phyloP scores from a whole-genome alignment of 2,888 invertebrate species.

The Aleiodes testaceus region DNA sequence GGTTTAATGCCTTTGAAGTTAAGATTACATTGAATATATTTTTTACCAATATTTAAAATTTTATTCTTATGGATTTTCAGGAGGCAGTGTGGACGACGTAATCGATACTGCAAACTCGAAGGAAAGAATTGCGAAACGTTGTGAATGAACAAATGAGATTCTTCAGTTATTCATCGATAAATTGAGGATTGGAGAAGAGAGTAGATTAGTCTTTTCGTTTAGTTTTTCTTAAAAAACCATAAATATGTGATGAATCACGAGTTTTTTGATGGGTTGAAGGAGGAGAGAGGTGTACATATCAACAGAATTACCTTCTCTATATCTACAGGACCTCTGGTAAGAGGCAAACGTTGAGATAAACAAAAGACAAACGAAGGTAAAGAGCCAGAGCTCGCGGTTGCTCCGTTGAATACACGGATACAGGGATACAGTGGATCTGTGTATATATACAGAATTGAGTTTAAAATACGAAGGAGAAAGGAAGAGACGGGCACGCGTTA shows the following conservation, averaged over 20 bases:
- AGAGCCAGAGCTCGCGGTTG: conserved; percentile 6
- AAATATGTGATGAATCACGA: conserved; percentile 18
- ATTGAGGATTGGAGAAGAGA: background rate
- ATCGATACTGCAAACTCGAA: conserved; percentile 43
- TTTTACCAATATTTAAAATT: no score
- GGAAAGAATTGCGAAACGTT: conserved; percentile 26
- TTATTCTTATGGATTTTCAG: conserved; percentile 43
- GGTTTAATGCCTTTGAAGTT: background rate
- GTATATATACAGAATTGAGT: conserved; percentile 17
- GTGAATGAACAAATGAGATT: no score
- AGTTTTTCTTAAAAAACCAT: background rate
- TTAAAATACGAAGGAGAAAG: conserved; percentile 22
- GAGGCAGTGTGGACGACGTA: conserved; percentile 37
- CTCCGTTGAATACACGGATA: background rate
- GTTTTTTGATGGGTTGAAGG: background rate
- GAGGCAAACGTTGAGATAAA: background rate
- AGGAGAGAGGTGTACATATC: background rate
- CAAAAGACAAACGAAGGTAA: conserved; percentile 19
- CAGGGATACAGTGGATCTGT: background rate
- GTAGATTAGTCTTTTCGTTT: background rate
- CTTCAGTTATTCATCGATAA: no score
- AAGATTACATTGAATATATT: no score
- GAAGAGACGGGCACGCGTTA: conserved; percentile 36
- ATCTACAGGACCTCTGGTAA: background rate
- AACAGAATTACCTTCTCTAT: background rate